A percentile compares a stretch with the other conserved stretches of the same genome.
phyloP scores from a whole-genome alignment of 2,888 invertebrate genomes.

The Deilephila porcellus region DNA sequence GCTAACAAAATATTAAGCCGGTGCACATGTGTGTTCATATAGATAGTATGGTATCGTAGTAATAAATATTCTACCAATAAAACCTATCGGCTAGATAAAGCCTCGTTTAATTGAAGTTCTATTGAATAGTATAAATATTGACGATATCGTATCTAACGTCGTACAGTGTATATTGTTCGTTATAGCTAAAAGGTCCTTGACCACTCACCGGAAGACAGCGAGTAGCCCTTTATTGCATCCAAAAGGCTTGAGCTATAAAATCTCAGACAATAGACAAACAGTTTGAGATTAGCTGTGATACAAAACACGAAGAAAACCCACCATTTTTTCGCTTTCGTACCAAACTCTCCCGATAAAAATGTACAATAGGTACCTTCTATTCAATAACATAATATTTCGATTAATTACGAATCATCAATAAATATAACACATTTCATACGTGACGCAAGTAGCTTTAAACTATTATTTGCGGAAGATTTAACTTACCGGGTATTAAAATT shows the following conservation, averaged over 20 bases:
- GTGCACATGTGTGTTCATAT: conserved; percentile 3
- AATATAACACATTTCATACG: no score
- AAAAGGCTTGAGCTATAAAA: neutral
- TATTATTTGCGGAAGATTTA: no score
- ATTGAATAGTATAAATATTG: neutral
- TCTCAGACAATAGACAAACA: neutral
- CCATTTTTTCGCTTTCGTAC: no score
- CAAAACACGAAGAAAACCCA: no score
- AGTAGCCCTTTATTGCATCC: neutral
- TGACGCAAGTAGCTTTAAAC: no score
- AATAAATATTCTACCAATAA: neutral
- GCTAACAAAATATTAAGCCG: conserved; percentile 35
- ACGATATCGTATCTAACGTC: neutral
- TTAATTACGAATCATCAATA: no score
- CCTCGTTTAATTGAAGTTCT: neutral
- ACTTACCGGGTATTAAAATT: no score
- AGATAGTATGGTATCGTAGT: neutral
- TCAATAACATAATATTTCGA: no score
- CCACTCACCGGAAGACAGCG: neutral
- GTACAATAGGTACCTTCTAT: no score
- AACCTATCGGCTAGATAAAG: conserved; percentile 9
- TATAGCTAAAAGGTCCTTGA: neutral
- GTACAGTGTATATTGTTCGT: neutral
- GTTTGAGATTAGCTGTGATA: no score
- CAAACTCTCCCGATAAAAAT: no score